Evolutionary conservation across 2,113 vertebrate species (phyloP), one percentile per base, ranked within the genome.

Genomic region (Brachyhypopomus occidentalis): DNA sequence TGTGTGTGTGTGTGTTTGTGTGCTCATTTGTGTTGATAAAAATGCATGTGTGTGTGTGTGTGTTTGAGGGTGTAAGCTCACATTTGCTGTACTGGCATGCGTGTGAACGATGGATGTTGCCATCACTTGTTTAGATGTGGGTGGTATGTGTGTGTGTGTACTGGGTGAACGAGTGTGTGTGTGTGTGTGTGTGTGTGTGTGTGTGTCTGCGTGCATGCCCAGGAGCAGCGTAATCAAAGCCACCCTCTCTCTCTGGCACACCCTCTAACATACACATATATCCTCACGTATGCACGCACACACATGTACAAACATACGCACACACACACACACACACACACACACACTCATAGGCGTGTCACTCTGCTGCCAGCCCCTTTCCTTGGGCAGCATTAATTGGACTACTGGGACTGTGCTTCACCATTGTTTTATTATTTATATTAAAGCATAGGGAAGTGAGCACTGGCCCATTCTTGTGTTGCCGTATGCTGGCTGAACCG

Each of bases 381-480:
- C 82, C 58, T 74, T 72, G 79, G 85, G 88, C 55, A 75, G 85
- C 78, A 75, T 89, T 89, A 89, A 91, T 88, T 89, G 84, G 80
- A 78, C 84, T 72, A 67, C 69, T 72, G 78, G 79, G 83, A 85
- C 23, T 79, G 75, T 64, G 36, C 70, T 60, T 41, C 73, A 60
- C 67, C 75, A 82, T 84, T 84, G 78, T 84, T 79, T 79, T 67
- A 88, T 85, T 79, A 87, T 88, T 83, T 87, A 88, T 87, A 86
- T 85, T 86, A 72, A 77, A 77, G 83, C 75, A 86, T 73, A 59
- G 79, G 63, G 78, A 67, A 83, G 73, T 66, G 52, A 69, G 77
- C 73, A 81, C 30, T 36, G 30, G 38, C 25, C 58, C 69, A 36
- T 84, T 72, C 69, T 79, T 84, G 59, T 83, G 52, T 38, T 72